phyloP scores from a whole-genome alignment of 2,797 vertebrate genomes.

The Poeciliopsis presidionis region DNA sequence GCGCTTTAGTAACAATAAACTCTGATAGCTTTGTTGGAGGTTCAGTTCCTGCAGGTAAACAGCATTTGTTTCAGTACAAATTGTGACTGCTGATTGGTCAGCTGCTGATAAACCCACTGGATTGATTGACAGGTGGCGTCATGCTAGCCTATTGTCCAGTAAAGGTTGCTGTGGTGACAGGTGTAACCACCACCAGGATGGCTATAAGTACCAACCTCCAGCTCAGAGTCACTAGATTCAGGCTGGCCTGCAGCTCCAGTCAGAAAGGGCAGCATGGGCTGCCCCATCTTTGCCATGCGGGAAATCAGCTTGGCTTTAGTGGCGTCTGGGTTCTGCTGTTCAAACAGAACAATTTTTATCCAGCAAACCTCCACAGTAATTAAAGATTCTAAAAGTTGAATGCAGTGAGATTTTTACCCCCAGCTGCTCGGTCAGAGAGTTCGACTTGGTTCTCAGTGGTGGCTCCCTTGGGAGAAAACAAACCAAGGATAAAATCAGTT shows the following conservation, averaged over 20 bases:
- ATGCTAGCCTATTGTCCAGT: too few relatives aligned
- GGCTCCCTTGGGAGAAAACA: constrained; percentile 82
- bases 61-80: too few relatives aligned
- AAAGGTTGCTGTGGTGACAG: background rate
- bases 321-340: constrained; percentile 87
- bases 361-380: background rate
- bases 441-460: constrained; percentile 87
- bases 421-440: constrained; percentile 91
- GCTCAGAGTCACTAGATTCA: constrained; percentile 94
- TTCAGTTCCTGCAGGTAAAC: too few relatives aligned
- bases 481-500: constrained; percentile 10
- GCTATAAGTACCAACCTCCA: constrained; percentile 82
- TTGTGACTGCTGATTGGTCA: too few relatives aligned
- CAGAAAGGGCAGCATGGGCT: constrained; percentile 95
- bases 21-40: too few relatives aligned
- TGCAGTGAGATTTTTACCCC: constrained; percentile 72
- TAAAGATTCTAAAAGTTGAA: background rate
- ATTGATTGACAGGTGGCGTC: too few relatives aligned
- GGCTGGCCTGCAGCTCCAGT: constrained; percentile 82
- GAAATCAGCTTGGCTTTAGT: constrained; percentile 97
- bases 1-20: too few relatives aligned
- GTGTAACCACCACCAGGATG: background rate
- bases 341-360: background rate
- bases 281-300: constrained; percentile 98
- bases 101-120: too few relatives aligned